These are phyloP conservation scores for Empis livida DNA, from an alignment of 2,888 invertebrate genomes.

Conservation along the genomic window DNA sequence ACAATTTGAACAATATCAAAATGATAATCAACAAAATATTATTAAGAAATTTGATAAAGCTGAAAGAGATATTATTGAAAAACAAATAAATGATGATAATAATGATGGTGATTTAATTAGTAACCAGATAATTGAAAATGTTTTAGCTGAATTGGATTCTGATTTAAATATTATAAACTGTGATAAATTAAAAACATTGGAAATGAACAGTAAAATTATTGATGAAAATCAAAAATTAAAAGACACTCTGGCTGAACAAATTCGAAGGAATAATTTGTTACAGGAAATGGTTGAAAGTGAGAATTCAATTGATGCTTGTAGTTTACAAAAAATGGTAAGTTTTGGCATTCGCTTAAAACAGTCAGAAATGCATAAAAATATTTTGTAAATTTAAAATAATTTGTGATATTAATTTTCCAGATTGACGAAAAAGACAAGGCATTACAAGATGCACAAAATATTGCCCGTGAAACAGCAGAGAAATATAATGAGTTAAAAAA, in stretches of 20 bases:
- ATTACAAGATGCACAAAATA: constrained; percentile 10
- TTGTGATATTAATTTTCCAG: not conserved
- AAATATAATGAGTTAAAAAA: constrained; percentile 11
- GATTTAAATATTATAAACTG: constrained; percentile 3
- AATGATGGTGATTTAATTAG: constrained; percentile 8
- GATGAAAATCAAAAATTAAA: constrained; percentile 13
- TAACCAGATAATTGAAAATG: constrained; percentile 12
- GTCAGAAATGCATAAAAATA: too few species aligned
- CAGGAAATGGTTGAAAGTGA: constrained; percentile 14
- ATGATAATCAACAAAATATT: not conserved
- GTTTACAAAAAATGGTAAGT: constrained; percentile 12
- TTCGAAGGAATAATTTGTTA: constrained; percentile 12
- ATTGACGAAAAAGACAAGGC: constrained; percentile 12
- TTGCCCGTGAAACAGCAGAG: constrained; percentile 10
- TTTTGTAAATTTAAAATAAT: not conserved
- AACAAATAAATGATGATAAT: constrained; percentile 4
- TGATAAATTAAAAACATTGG: not conserved
- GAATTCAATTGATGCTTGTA: constrained; percentile 10
- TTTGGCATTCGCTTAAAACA: too few species aligned
- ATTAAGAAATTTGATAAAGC: constrained; percentile 6
- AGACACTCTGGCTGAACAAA: constrained; percentile 12
- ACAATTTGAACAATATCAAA: constrained; percentile 10
- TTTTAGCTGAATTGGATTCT: constrained; percentile 8
- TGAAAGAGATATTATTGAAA: constrained; percentile 5
- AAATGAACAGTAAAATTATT: constrained; percentile 6